phyloP scores from a whole-genome alignment of 2,888 invertebrate species.

The Epicampocera succincta region DNA sequence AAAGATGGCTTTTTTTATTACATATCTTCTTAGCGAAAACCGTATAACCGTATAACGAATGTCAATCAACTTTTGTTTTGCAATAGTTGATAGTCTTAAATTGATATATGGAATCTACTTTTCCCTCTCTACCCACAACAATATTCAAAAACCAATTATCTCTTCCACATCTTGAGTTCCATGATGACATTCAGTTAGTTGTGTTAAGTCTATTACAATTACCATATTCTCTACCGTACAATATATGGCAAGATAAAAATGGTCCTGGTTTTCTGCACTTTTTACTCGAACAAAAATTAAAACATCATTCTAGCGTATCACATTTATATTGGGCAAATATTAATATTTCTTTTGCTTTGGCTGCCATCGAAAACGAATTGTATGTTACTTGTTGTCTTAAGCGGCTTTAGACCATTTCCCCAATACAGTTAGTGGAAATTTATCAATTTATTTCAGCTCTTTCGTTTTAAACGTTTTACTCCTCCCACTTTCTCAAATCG shows the following conservation, averaged over 20 bases:
- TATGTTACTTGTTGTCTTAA: slow-evolving; percentile 76
- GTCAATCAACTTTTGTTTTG: no score
- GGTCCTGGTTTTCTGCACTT: slow-evolving; percentile 5
- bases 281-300: neutral
- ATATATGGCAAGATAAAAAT: slow-evolving; percentile 17
- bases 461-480: slow-evolving; percentile 45
- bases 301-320: slow-evolving; percentile 6
- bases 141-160: no score
- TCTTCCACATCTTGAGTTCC: neutral
- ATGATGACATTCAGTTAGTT: slow-evolving; percentile 39
- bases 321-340: slow-evolving; percentile 76
- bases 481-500: slow-evolving; percentile 65
- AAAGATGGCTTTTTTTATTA: no score
- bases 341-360: slow-evolving; percentile 70
- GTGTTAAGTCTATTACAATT: slow-evolving; percentile 31
- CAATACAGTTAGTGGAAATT: slow-evolving; percentile 55
- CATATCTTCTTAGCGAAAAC: no score
- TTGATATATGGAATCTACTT: no score
- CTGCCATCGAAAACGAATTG: slow-evolving; percentile 70
- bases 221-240: slow-evolving; percentile 1
- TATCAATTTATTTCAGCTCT: slow-evolving; percentile 20
- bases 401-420: slow-evolving; percentile 11
- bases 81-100: no score
- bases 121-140: no score
- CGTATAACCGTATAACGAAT: no score